Base-by-base conservation (phyloP, 2,113 vertebrate species). In the Eubucco bourcierii region DNA sequence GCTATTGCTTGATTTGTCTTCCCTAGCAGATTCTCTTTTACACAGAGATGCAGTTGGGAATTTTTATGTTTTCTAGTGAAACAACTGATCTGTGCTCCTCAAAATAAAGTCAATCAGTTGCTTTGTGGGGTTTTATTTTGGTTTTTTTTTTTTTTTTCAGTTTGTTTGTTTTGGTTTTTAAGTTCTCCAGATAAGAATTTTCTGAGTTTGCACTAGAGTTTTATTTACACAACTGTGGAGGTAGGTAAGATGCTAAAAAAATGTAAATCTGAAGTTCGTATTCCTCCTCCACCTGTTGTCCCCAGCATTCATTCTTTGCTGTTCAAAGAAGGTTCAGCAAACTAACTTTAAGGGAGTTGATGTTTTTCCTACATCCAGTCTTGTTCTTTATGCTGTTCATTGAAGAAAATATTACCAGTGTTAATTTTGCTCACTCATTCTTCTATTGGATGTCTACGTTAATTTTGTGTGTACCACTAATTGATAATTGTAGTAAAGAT, bases 1-100 rank as follows among this genome's bases (percentile, higher is more conserved):
- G 24, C n/a, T 70, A 2, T 29, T 78, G 23, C 37, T 78, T 58
- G 23, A 28, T 77, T 60, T 81, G 33, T 80, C 29, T 58, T 80
- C 46, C 15, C 31, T 64, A 37, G 8, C 41, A 47, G 12, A 72
- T 80, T 41, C 28, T 74, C 7, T 75, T 31, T 72, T 58, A 39
- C 33, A 23, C 0, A 29, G 58, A 83, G 33, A 5, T 2, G 1
- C 7, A 1, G 83, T 56, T 85, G 37, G 17, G 37, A 21, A 34
- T 94, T 93, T 78, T 3, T 28, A 67, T 83, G 20, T 68, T 86
- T 88, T 86, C 61, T 46, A 25, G 10, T 53, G 65, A 76, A 90
- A 27, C 12, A 28, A 13, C 10, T 79, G 82, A 58, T 10, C 20
- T 1, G 3, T 33, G 39, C 34, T 81, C 3, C 20, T 37, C 66